Conservation (phyloP, 1,140 invertebrate genomes). For the Stegodyphus dumicola region DNA sequence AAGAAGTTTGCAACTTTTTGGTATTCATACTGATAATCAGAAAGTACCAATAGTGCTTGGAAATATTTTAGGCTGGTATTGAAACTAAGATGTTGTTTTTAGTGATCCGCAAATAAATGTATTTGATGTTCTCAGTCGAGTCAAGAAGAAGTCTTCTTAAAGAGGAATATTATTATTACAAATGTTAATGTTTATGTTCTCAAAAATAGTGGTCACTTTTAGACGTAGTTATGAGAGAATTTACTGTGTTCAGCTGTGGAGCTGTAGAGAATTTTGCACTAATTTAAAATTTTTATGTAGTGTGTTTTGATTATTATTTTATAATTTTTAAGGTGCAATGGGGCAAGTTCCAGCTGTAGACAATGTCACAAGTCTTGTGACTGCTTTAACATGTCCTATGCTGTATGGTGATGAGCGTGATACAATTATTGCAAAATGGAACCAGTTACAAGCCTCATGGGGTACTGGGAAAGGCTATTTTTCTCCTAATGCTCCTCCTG, state of each 20-base stretch:
- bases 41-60: too few relatives aligned
- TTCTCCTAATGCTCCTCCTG: slow-evolving; percentile 76
- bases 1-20: too few relatives aligned
- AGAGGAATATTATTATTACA: not conserved
- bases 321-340: not conserved
- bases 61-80: too few relatives aligned
- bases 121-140: too few relatives aligned
- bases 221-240: not conserved
- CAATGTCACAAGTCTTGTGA: slow-evolving; percentile 62
- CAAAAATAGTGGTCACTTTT: not conserved
- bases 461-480: slow-evolving; percentile 86
- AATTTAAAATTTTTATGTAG: not conserved
- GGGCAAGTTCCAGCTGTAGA: slow-evolving; percentile 3
- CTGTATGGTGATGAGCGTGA: slow-evolving; percentile 94
- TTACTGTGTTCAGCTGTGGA: not conserved
- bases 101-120: too few relatives aligned
- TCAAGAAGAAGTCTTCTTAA: too few relatives aligned
- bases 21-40: too few relatives aligned
- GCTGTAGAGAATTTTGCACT: not conserved
- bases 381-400: slow-evolving; percentile 83
- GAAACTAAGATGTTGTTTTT: too few relatives aligned
- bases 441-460: slow-evolving; percentile 93
- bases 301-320: not conserved
- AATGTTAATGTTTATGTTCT: not conserved
- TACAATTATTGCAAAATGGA: slow-evolving; percentile 90